Percentiles rank a stretch among this genome's conserved stretches.
phyloP scores from a whole-genome alignment of 1,140 invertebrate genomes.

The Palaemon carinicauda region DNA sequence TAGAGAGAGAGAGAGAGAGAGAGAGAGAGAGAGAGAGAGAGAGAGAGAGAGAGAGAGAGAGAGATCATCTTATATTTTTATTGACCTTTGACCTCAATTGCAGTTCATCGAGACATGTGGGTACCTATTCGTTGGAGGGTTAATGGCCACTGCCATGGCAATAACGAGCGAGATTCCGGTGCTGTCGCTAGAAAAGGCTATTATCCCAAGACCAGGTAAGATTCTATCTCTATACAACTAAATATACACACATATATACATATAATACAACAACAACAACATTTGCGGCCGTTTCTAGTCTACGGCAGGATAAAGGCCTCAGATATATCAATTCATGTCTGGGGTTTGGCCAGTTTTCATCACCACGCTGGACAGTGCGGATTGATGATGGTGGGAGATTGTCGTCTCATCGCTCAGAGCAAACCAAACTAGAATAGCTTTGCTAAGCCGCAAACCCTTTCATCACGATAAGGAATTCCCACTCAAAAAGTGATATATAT shows the following conservation, averaged over 20 bases:
- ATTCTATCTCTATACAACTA: background rate
- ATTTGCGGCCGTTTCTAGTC: too few species aligned
- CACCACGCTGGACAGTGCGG: too few species aligned
- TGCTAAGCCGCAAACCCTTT: too few species aligned
- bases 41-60: background rate
- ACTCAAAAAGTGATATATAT: too few species aligned
- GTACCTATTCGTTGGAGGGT: conserved; percentile 12
- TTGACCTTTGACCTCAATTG: background rate
- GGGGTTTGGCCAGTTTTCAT: too few species aligned
- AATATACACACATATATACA: background rate
- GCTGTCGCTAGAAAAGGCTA: background rate
- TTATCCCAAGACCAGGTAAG: conserved; percentile 15
- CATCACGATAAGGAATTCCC: too few species aligned
- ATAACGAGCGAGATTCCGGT: conserved; percentile 8
- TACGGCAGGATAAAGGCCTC: too few species aligned
- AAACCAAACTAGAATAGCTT: too few species aligned
- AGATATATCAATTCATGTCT: too few species aligned
- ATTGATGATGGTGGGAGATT: too few species aligned
- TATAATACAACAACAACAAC: too few species aligned
- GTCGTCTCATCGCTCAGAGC: too few species aligned
- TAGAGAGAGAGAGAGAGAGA: background rate
- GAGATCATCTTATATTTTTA: background rate
- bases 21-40: background rate
- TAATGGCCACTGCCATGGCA: background rate
- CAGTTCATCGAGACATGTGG: conserved; percentile 23